Evolutionary conservation across 53 echinoderm and acorn worm genomes (phyloP).

Genomic region (Henricia sp.): DNA sequence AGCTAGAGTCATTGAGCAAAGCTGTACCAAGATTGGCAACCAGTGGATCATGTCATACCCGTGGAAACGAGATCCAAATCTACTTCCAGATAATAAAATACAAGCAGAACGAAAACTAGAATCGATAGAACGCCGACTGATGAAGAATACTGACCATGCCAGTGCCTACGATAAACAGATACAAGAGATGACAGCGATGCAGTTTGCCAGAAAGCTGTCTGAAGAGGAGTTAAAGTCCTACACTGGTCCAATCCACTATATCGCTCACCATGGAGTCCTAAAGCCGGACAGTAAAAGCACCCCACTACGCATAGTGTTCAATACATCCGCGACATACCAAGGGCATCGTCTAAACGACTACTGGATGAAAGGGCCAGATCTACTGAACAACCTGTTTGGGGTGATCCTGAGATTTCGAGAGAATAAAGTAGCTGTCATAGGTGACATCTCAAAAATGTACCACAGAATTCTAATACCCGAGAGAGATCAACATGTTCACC

Average conservation of each 20-base stretch:
- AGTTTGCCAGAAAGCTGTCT: constrained; percentile 70
- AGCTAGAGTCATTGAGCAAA: constrained; percentile 51
- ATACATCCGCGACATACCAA: constrained; percentile 63
- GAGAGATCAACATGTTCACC: constrained; percentile 65
- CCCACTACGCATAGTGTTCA: constrained; percentile 69
- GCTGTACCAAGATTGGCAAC: constrained; percentile 55
- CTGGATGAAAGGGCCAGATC: constrained; percentile 73
- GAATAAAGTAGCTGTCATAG: constrained; percentile 36
- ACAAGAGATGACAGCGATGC: constrained; percentile 64
- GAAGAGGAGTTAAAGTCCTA: constrained; percentile 44
- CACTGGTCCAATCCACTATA: constrained; percentile 1
- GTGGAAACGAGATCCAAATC: constrained; percentile 65
- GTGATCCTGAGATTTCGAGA: constrained; percentile 46
- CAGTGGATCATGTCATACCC: constrained; percentile 76
- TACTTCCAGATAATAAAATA: constrained; percentile 67
- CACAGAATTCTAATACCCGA: constrained; percentile 70
- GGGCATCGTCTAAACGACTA: constrained; percentile 68
- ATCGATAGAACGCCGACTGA: constrained; percentile 63
- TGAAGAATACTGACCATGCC: constrained; percentile 64
- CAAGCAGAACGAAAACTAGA: constrained; percentile 58
- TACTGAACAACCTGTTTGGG: constrained; percentile 44
- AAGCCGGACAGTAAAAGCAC: constrained; percentile 46
- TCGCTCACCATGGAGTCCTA: neutral
- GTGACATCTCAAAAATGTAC: constrained; percentile 81
- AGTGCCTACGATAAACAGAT: constrained; percentile 66